phyloP scores from a whole-genome alignment of 2,113 vertebrate genomes.

The Plestiodon gilberti region DNA sequence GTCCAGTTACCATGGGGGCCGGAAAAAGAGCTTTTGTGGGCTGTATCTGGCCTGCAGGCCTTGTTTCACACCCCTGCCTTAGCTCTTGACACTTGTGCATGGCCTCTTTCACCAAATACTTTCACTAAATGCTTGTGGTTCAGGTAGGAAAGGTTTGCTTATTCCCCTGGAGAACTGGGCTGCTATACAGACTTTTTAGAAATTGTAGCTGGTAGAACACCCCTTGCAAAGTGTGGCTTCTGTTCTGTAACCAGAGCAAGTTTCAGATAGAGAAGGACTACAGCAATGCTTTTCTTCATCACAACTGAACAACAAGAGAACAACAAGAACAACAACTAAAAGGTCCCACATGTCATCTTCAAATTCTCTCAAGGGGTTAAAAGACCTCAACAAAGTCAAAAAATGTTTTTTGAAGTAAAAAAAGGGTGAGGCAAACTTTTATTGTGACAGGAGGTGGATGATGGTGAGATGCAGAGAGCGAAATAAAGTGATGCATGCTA shows the following conservation, averaged over 20 bases:
- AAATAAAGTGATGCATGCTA: background rate
- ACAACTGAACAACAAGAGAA: too few species aligned
- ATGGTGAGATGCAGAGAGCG: background rate
- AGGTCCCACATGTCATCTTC: background rate
- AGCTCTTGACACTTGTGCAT: background rate
- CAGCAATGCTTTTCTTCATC: background rate
- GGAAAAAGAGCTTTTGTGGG: too few species aligned
- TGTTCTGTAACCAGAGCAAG: background rate
- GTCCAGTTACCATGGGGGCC: too few species aligned
- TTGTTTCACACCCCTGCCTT: too few species aligned
- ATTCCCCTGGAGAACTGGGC: background rate
- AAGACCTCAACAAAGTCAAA: background rate
- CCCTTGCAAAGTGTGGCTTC: background rate
- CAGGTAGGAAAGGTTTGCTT: background rate
- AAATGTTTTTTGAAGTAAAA: background rate
- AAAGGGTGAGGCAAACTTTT: background rate
- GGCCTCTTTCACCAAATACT: background rate
- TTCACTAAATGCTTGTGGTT: background rate
- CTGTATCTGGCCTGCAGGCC: too few species aligned
- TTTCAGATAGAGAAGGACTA: background rate
- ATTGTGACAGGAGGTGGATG: background rate
- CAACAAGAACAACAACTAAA: background rate
- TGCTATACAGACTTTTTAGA: background rate
- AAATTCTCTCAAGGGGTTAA: background rate
- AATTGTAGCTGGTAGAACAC: background rate